Percentiles rank a stretch among this genome's conserved stretches.
phyloP scores from a whole-genome alignment of 2,113 vertebrate species.

The Lagenorhynchus albirostris region DNA sequence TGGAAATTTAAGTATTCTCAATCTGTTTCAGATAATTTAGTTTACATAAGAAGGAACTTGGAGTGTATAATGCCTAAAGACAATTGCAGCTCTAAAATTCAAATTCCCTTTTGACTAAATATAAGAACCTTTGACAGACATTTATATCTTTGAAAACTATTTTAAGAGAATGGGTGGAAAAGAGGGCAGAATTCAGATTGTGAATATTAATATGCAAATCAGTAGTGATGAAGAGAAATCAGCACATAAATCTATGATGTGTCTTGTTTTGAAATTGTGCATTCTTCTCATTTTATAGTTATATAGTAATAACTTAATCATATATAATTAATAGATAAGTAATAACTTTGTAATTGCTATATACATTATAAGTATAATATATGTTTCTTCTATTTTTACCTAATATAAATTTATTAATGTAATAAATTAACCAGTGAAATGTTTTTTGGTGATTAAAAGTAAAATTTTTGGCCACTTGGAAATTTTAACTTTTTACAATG shows the following conservation, averaged over 20 bases:
- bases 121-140: neutral
- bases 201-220: neutral
- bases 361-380: neutral
- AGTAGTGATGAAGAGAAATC: neutral
- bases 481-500: constrained; percentile 6
- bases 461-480: neutral
- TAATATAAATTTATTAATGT: constrained; percentile 15
- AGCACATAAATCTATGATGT: neutral
- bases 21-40: neutral
- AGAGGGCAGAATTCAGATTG: neutral
- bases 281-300: neutral
- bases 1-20: neutral
- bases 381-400: constrained; percentile 15
- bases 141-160: neutral
- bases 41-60: neutral
- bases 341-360: constrained; percentile 32
- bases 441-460: neutral
- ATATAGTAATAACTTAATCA: constrained; percentile 44
- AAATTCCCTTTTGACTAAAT: neutral
- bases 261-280: neutral
- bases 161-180: neutral
- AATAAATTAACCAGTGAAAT: neutral
- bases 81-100: neutral
- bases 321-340: neutral
- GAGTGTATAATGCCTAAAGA: neutral